Percentiles rank a stretch among this genome's conserved stretches.
Conservation (phyloP, 2,888 invertebrate species). For the Cataglyphis albicans region DNA sequence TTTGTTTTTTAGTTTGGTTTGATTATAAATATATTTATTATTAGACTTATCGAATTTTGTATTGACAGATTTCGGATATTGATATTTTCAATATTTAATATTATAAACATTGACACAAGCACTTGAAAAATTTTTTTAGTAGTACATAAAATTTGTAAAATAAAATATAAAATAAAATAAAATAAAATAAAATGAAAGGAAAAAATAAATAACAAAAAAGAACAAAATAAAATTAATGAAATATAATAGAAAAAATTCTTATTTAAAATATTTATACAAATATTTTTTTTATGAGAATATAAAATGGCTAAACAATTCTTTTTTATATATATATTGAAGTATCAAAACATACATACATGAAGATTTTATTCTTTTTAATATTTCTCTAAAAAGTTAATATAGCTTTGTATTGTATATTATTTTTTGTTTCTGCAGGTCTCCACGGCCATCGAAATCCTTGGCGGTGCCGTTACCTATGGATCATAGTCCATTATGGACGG, state of each 20-base stretch:
- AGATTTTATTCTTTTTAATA: neutral
- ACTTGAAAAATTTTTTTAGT: neutral
- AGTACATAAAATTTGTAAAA: neutral
- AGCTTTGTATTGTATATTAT: neutral
- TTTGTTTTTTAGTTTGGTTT: neutral
- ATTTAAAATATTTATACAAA: neutral
- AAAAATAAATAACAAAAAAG: neutral
- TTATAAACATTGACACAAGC: neutral
- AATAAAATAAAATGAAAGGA: neutral
- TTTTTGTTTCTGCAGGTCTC: conserved; percentile 78
- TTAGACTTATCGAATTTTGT: neutral
- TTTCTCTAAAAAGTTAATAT: neutral
- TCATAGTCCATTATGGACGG: conserved; percentile 93
- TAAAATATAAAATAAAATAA: conserved; percentile 2
- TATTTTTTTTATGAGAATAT: neutral
- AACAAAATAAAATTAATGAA: neutral
- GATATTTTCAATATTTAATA: neutral
- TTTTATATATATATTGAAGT: neutral
- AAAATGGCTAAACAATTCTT: neutral
- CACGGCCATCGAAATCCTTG: conserved; percentile 79
- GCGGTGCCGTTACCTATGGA: conserved; percentile 86
- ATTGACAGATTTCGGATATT: neutral
- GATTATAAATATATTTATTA: conserved; percentile 10
- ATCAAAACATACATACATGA: neutral
- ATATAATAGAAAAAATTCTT: neutral